phyloP scores from a whole-genome alignment of 2,113 vertebrate species.

The Notothenia rossii region DNA sequence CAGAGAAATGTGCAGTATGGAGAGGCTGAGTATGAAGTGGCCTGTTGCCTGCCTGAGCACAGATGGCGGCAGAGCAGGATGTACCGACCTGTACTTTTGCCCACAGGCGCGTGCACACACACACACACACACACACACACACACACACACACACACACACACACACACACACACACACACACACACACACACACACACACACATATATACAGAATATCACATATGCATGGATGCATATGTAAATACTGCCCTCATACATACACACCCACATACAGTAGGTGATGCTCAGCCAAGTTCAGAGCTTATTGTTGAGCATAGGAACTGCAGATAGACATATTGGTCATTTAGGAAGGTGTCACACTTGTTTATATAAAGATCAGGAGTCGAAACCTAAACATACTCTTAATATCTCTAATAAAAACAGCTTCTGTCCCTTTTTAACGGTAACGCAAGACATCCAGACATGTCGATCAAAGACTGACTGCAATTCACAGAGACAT shows the following conservation, averaged over 20 bases:
- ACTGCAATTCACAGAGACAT: slow-evolving; percentile 66
- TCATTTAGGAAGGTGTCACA: slow-evolving; percentile 30
- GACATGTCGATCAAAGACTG: slow-evolving; percentile 57
- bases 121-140: slow-evolving; percentile 28
- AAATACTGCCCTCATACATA: slow-evolving; percentile 45
- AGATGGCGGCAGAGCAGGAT: slow-evolving; percentile 85
- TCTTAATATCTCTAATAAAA: slow-evolving; percentile 10
- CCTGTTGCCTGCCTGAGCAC: slow-evolving; percentile 80
- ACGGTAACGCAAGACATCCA: not conserved
- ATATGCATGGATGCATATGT: slow-evolving; percentile 62
- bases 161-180: not conserved
- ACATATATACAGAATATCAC: slow-evolving; percentile 35
- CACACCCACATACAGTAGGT: slow-evolving; percentile 35
- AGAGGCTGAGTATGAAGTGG: slow-evolving; percentile 59
- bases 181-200: not conserved
- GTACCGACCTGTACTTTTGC: slow-evolving; percentile 73
- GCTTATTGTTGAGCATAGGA: slow-evolving; percentile 36
- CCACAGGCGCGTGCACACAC: slow-evolving; percentile 55
- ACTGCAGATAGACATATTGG: slow-evolving; percentile 6
- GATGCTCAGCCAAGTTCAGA: slow-evolving; percentile 32
- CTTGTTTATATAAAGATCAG: slow-evolving; percentile 29
- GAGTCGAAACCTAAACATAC: slow-evolving; percentile 16
- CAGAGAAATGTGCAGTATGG: slow-evolving; percentile 56
- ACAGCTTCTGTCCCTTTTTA: not conserved
- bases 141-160: not conserved